Evolutionary conservation across 2,113 vertebrate genomes (phyloP).

Genomic region (Scortum barcoo): DNA sequence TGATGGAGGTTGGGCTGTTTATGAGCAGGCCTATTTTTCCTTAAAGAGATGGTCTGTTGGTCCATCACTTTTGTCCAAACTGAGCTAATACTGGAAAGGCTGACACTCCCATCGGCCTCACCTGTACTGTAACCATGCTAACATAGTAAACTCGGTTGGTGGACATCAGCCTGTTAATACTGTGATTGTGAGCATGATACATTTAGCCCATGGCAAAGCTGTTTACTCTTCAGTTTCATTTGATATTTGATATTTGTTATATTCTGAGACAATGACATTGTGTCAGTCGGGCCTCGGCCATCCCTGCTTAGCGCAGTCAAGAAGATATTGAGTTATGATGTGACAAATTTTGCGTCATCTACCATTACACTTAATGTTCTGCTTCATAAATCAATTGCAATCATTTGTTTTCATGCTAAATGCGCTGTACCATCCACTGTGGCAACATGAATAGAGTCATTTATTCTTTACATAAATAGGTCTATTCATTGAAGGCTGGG

Average conservation of each 20-base stretch:
- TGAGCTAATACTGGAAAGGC: too few relatives aligned
- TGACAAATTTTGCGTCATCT: neutral
- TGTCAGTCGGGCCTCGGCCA: neutral
- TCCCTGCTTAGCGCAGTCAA: neutral
- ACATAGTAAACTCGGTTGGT: neutral
- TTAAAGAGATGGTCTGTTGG: neutral
- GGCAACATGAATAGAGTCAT: neutral
- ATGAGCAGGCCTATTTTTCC: too few relatives aligned
- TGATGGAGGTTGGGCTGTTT: neutral
- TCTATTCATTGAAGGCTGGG: slow-evolving; percentile 10
- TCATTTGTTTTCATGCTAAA: slow-evolving; percentile 2
- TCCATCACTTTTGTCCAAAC: neutral
- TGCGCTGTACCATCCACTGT: neutral
- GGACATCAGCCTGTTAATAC: neutral
- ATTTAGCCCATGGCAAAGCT: neutral
- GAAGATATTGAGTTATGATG: neutral
- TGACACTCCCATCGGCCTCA: too few relatives aligned
- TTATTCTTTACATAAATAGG: neutral
- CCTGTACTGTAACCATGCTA: too few relatives aligned
- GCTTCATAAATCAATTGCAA: neutral
- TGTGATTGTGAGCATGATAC: neutral
- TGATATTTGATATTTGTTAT: neutral
- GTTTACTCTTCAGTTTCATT: neutral
- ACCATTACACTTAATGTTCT: slow-evolving; percentile 3
- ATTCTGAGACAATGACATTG: neutral